Evolutionary conservation across 2,888 invertebrate genomes (phyloP), one percentile per base, ranked within the genome.

Genomic region (Leptothorax acervorum): DNA sequence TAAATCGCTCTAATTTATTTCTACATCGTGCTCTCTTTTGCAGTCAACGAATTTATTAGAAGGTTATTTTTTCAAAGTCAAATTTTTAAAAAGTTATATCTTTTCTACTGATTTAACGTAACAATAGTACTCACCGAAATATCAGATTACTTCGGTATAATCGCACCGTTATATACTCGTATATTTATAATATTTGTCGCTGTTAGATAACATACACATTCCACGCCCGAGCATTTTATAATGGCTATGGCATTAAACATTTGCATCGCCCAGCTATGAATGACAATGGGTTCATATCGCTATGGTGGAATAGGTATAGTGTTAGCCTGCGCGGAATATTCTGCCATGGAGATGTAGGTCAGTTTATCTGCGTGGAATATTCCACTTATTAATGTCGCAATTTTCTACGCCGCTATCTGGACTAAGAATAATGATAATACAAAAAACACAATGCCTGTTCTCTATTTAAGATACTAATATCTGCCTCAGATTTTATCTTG

Each of bases 211-310:
- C 48, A 31, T 12, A 48, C 55, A 45, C 15, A 71, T 48, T 71
- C 39, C 48, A 39, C 35, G 35, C 48, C 3, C 39, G 18, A 51
- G n/a, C 23, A 81, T 81, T 81, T 81, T 70, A 70, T 71, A 71
- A 81, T 81, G 48, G 48, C 45, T 51, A 51, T 48, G 28, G 48
- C 60, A 71, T 81, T 81, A 81, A 81, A 81, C 39, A 79, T 79
- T 79, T 79, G 79, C 79, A 70, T 70, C 79, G 35, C 12, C 12
- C 28, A 28, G 70, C 60, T 60, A 81, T 81, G 71, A 81, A 81
- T 81, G 79, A 70, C 79, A 81, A 81, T 81, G 48, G 48, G 71
- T 81, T 81, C 48, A 81, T 81, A 81, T 70, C 79, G 23, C 71
- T 23, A 81, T 81, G 39, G 79, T 3, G 23, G 70, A 71, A 81